These are phyloP conservation scores for Zonitis immaculata DNA, from an alignment of 2,888 invertebrate species.

Conservation along the genomic window DNA sequence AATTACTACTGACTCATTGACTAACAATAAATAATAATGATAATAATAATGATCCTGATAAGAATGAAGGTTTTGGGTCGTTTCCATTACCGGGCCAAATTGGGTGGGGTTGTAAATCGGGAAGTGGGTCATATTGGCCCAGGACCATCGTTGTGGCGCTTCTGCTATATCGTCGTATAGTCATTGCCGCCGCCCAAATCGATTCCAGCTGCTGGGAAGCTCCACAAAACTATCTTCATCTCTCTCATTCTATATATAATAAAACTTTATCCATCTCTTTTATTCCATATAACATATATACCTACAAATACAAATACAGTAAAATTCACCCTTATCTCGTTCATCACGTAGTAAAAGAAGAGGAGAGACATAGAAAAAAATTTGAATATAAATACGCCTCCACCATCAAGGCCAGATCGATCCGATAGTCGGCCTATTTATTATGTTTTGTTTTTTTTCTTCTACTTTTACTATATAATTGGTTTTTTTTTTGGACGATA, in stretches of 20 bases:
- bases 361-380: too few relatives aligned
- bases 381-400: neutral
- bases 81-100: slow-evolving; percentile 18
- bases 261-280: neutral
- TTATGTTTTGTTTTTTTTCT: too few relatives aligned
- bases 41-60: neutral
- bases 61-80: slow-evolving; percentile 3
- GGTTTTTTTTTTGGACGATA: too few relatives aligned
- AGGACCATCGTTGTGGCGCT: slow-evolving; percentile 24
- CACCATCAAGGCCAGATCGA: neutral
- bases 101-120: slow-evolving; percentile 26
- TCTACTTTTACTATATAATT: too few relatives aligned
- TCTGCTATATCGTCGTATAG: slow-evolving; percentile 12
- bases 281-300: too few relatives aligned
- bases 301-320: too few relatives aligned
- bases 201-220: slow-evolving; percentile 21
- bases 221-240: neutral
- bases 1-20: neutral
- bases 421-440: neutral
- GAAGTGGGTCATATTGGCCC: slow-evolving; percentile 31
- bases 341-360: too few relatives aligned
- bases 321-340: too few relatives aligned
- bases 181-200: slow-evolving; percentile 22
- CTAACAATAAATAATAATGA: too few relatives aligned
- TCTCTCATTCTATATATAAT: neutral